Evolutionary conservation across 2,888 invertebrate genomes (phyloP).

Genomic region (Oeneis ivallda): DNA sequence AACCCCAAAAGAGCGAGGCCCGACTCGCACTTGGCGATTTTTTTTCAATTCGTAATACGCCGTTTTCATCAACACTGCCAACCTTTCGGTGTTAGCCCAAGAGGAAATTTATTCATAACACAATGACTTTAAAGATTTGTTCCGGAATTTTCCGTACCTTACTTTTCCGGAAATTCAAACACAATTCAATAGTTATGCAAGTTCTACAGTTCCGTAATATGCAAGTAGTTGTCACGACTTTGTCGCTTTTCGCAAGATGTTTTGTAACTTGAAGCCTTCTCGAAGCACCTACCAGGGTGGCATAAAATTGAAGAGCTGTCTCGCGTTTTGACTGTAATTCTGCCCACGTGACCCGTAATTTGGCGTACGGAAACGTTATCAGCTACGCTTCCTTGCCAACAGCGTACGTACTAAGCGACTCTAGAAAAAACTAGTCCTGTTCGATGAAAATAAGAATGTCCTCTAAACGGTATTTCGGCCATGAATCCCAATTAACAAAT

Average conservation of each 20-base stretch:
- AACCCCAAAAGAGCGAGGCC: too few species aligned
- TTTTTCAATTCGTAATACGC: too few species aligned
- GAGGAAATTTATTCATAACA: too few species aligned
- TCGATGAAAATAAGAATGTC: too few species aligned
- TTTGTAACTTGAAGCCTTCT: constrained; percentile 13
- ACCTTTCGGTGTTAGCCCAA: too few species aligned
- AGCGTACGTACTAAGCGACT: constrained; percentile 44
- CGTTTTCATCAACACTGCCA: too few species aligned
- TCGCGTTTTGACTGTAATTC: constrained; percentile 46
- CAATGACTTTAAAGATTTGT: neutral
- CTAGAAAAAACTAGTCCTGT: neutral
- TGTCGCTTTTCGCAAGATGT: constrained; percentile 6
- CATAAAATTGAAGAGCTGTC: constrained; percentile 29
- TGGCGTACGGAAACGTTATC: constrained; percentile 52
- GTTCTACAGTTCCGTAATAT: neutral
- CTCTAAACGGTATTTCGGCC: too few species aligned
- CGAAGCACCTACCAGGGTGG: constrained; percentile 16
- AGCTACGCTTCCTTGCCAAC: constrained; percentile 43
- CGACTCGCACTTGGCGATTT: too few species aligned
- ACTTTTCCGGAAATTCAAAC: constrained; percentile 4
- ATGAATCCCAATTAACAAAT: too few species aligned
- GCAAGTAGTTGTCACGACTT: constrained; percentile 6
- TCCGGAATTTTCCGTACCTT: neutral
- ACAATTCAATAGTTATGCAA: neutral
- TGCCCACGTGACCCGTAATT: constrained; percentile 49